phyloP scores from a whole-genome alignment of 2,113 vertebrate genomes.

The Egretta garzetta region DNA sequence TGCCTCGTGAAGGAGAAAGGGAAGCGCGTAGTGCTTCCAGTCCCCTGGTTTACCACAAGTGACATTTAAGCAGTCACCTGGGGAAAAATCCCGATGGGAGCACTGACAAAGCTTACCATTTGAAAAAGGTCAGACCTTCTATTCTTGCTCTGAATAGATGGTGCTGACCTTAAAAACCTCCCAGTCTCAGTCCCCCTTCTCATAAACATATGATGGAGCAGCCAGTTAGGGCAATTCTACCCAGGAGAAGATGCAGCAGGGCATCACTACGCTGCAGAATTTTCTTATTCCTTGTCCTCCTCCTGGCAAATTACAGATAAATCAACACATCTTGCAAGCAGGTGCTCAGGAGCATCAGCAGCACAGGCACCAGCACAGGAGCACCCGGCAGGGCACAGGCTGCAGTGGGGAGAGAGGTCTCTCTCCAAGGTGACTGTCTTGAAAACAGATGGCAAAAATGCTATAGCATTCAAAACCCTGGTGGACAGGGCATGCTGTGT shows the following conservation, averaged over 20 bases:
- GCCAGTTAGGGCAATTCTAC: background rate
- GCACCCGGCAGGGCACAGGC: background rate
- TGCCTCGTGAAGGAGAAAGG: background rate
- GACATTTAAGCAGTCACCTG: conserved; percentile 67
- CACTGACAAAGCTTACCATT: conserved; percentile 59
- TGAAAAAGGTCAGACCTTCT: conserved; percentile 71
- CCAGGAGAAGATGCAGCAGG: background rate
- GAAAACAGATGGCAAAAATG: background rate
- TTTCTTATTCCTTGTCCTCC: background rate
- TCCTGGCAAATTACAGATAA: background rate
- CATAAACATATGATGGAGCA: background rate
- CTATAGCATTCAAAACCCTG: background rate
- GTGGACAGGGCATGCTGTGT: background rate
- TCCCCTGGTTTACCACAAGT: conserved; percentile 30
- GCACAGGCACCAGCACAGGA: background rate
- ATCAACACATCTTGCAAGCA: background rate
- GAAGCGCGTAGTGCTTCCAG: background rate
- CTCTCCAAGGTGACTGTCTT: background rate
- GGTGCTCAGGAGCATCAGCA: background rate
- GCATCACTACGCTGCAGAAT: background rate
- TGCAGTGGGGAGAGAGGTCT: background rate
- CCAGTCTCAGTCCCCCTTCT: background rate
- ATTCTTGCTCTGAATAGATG: conserved; percentile 48
- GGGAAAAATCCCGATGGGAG: conserved; percentile 60
- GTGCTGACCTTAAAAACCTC: conserved; percentile 61